Percentiles rank a stretch among this genome's conserved stretches.
These are phyloP conservation scores for Arnoldichthys spilopterus DNA, from an alignment of 2,797 vertebrate genomes.

Conservation along the genomic window DNA sequence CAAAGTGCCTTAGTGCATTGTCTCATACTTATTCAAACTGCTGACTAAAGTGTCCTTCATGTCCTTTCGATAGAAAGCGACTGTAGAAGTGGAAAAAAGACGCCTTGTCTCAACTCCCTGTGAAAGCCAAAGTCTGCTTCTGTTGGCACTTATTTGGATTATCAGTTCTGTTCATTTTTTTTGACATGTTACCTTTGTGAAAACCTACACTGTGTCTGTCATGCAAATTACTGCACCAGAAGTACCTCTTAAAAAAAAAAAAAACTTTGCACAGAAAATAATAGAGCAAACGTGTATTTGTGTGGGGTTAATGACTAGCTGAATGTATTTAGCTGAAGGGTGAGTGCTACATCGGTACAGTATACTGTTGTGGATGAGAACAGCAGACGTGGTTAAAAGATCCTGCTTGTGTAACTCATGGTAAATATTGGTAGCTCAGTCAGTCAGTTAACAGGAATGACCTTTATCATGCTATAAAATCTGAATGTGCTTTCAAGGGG, in stretches of 20 bases:
- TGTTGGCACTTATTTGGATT: neutral
- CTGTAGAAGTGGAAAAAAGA: conserved; percentile 27
- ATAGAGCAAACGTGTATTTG: conserved; percentile 50
- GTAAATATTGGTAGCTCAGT: conserved; percentile 6
- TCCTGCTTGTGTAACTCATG: conserved; percentile 10
- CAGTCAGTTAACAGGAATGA: neutral
- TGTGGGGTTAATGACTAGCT: conserved; percentile 42
- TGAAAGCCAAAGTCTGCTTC: conserved; percentile 14
- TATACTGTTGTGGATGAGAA: conserved; percentile 50
- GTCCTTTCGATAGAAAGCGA: conserved; percentile 20
- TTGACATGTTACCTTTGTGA: neutral
- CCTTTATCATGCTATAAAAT: conserved; percentile 14
- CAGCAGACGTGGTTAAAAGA: neutral
- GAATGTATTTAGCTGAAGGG: conserved; percentile 20
- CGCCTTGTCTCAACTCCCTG: conserved; percentile 9
- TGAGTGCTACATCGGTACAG: conserved; percentile 38
- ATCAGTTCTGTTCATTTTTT: conserved; percentile 33
- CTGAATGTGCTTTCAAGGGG: neutral
- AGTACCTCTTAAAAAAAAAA: conserved; percentile 39
- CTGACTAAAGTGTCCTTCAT: conserved; percentile 35
- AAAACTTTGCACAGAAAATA: conserved; percentile 36
- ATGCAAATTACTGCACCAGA: conserved; percentile 34
- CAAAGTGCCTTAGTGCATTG: conserved; percentile 36
- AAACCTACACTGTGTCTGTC: conserved; percentile 16
- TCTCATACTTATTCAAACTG: conserved; percentile 19